phyloP scores from a whole-genome alignment of 2,888 invertebrate species.

The Seira sanloemensis region DNA sequence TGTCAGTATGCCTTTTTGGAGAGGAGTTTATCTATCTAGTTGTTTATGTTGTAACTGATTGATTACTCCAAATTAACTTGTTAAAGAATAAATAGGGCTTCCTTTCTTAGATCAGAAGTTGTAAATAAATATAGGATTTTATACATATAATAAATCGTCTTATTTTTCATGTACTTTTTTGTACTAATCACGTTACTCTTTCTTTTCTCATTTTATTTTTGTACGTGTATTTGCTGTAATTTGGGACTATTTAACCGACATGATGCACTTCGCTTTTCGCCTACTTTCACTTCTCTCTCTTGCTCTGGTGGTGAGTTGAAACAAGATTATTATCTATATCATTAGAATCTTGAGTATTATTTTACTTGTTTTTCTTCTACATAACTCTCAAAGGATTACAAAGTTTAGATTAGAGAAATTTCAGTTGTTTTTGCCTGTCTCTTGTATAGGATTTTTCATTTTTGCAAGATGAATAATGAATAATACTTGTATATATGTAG shows the following conservation, averaged over 20 bases:
- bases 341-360: constrained; percentile 34
- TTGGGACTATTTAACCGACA: constrained; percentile 54
- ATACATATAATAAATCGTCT: neutral
- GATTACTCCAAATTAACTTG: constrained; percentile 19
- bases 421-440: too few relatives aligned
- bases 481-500: too few relatives aligned
- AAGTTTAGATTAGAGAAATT: too few relatives aligned
- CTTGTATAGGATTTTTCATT: too few relatives aligned
- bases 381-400: too few relatives aligned
- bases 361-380: constrained; percentile 9
- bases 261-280: constrained; percentile 62
- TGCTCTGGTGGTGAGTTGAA: constrained; percentile 45
- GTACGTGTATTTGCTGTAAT: constrained; percentile 42
- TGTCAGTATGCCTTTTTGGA: neutral
- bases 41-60: neutral
- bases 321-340: constrained; percentile 11
- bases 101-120: neutral
- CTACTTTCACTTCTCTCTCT: constrained; percentile 61
- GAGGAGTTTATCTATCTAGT: neutral
- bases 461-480: too few relatives aligned
- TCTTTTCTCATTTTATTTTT: constrained; percentile 50
- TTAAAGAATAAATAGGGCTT: neutral
- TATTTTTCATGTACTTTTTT: constrained; percentile 17
- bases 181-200: constrained; percentile 54
- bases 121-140: neutral